Conservation (phyloP, 2,888 invertebrate species). For the Diarsia dahlii region DNA sequence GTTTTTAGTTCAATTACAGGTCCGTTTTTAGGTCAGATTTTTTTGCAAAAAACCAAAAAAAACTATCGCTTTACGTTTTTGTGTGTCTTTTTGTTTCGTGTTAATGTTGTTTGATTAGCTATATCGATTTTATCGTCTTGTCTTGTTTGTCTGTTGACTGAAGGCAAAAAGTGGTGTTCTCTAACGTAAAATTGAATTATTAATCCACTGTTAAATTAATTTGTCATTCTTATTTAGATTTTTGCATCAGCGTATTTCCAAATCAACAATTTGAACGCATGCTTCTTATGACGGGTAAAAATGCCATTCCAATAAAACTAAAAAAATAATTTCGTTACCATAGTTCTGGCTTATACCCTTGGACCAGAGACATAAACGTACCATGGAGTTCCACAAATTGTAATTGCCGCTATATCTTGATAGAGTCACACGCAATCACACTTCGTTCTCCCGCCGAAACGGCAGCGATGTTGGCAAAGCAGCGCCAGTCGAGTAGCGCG, state of each 20-base stretch:
- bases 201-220: background rate
- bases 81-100: background rate
- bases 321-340: too few species aligned
- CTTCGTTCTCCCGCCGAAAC: constrained; percentile 62
- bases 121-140: background rate
- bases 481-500: constrained; percentile 77
- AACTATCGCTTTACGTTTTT: background rate
- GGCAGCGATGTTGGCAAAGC: constrained; percentile 79
- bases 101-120: background rate
- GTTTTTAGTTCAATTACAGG: background rate
- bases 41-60: constrained; percentile 4
- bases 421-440: constrained; percentile 55
- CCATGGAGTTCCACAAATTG: constrained; percentile 27
- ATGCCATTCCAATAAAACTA: background rate
- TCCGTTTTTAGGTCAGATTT: background rate
- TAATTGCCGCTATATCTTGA: constrained; percentile 63
- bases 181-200: background rate
- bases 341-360: background rate
- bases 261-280: background rate
- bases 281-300: background rate
- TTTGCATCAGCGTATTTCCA: background rate
- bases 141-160: too few species aligned
- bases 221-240: background rate
- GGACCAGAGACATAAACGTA: background rate
- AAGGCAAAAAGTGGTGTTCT: background rate